Conservation (phyloP, 2,888 invertebrate genomes). For the Steinernema hermaphroditum region DNA sequence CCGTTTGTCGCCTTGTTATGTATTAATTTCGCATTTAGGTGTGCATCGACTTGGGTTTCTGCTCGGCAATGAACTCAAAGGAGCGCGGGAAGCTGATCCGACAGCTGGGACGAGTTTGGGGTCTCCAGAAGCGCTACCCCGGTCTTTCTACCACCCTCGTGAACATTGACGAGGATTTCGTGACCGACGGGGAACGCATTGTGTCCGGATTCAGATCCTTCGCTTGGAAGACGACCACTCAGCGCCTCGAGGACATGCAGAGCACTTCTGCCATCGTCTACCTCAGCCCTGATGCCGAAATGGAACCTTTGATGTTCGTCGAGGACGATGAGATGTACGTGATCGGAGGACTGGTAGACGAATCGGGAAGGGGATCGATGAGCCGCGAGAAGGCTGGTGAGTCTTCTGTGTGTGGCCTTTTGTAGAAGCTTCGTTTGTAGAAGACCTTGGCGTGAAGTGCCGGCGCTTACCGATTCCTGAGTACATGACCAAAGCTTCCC, state of each 20-base stretch:
- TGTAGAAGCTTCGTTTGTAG: constrained; percentile 26
- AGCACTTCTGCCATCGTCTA: constrained; percentile 23
- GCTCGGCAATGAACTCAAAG: constrained; percentile 32
- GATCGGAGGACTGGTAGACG: constrained; percentile 41
- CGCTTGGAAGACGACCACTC: constrained; percentile 26
- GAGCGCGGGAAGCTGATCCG: constrained; percentile 32
- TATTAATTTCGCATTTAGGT: constrained; percentile 28
- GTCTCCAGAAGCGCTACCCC: constrained; percentile 35
- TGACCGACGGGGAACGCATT: constrained; percentile 2
- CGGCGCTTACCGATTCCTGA: constrained; percentile 36
- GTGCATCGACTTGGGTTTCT: constrained; percentile 35
- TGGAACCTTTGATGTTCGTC: constrained; percentile 28
- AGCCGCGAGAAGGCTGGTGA: constrained; percentile 36
- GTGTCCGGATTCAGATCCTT: constrained; percentile 34
- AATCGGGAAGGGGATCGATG: constrained; percentile 34
- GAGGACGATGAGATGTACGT: constrained; percentile 26
- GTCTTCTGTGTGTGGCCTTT: neutral
- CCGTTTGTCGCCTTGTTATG: neutral
- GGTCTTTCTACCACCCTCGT: constrained; percentile 32
- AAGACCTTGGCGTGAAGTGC: neutral
- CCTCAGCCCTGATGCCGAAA: constrained; percentile 37
- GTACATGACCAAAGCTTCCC: constrained; percentile 11
- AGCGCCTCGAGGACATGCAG: neutral
- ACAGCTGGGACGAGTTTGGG: constrained; percentile 39
- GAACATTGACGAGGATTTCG: constrained; percentile 10